These are phyloP conservation scores for Apomyelois bistriatella DNA, from an alignment of 2,888 invertebrate species.

Conservation along the genomic window DNA sequence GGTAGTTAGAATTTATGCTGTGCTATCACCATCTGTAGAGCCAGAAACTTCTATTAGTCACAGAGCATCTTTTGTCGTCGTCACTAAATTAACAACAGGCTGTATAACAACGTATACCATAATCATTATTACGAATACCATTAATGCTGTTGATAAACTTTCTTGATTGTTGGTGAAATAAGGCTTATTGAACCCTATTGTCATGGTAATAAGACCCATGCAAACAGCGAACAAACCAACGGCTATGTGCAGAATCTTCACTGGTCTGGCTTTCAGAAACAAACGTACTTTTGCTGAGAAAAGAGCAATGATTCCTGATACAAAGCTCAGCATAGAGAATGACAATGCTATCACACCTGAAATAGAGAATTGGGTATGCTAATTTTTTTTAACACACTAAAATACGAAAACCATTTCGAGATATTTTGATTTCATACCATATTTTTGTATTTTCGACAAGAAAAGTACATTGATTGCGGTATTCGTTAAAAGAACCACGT, in stretches of 20 bases:
- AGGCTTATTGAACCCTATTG: conserved; percentile 65
- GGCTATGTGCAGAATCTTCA: conserved; percentile 75
- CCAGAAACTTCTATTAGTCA: conserved; percentile 51
- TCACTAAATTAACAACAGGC: conserved; percentile 56
- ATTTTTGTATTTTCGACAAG: no score
- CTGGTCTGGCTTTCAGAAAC: conserved; percentile 63
- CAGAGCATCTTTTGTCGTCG: conserved; percentile 50
- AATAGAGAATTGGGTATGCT: conserved; percentile 27
- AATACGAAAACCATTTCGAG: no score
- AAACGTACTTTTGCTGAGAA: conserved; percentile 74
- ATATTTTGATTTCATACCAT: no score
- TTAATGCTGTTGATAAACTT: conserved; percentile 53
- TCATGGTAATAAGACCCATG: conserved; percentile 72
- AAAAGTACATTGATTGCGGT: no score
- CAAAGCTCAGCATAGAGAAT: conserved; percentile 63
- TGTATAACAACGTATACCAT: conserved; percentile 56
- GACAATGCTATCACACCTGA: conserved; percentile 73
- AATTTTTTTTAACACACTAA: no score
- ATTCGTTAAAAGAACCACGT: no score
- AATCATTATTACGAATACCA: conserved; percentile 52
- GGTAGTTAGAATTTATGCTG: conserved; percentile 42
- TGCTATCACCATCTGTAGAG: conserved; percentile 51
- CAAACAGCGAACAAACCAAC: conserved; percentile 70
- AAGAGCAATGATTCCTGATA: conserved; percentile 71
- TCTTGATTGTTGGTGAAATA: conserved; percentile 48